A percentile compares a stretch with the other conserved stretches of the same genome.
Evolutionary conservation across 1,140 invertebrate species (phyloP).

Genomic region (Hyles vespertilio): DNA sequence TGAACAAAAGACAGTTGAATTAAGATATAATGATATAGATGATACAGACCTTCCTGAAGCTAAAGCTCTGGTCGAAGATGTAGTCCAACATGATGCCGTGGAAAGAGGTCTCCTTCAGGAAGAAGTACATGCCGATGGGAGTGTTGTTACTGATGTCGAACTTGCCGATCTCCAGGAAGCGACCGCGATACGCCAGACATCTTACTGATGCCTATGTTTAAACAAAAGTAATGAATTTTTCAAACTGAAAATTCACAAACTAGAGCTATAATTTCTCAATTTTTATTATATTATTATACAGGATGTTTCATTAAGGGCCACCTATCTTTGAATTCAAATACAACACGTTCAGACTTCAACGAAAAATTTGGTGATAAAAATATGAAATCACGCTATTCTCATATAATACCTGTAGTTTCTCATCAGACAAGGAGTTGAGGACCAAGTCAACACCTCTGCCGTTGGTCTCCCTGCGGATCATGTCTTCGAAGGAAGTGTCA

Average conservation of each 20-base stretch:
- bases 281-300: no score
- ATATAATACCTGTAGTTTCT: constrained; percentile 76
- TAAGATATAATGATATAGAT: no score
- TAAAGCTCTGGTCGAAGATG: constrained; percentile 73
- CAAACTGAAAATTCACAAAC: no score
- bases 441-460: constrained; percentile 82
- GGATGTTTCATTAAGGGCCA: no score
- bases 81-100: constrained; percentile 91
- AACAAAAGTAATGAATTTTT: not conserved
- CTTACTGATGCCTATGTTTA: constrained; percentile 81
- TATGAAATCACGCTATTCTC: not conserved
- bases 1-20: no score
- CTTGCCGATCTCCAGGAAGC: constrained; percentile 88
- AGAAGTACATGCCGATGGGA: constrained; percentile 82
- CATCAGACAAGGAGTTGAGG: constrained; percentile 82
- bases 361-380: not conserved
- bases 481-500: constrained; percentile 78
- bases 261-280: no score
- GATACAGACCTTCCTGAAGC: constrained; percentile 52
- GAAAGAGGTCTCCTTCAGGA: constrained; percentile 90
- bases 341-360: no score
- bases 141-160: constrained; percentile 83
- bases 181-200: constrained; percentile 81
- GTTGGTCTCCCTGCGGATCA: constrained; percentile 76
- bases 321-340: no score